Evolutionary conservation across 92 coral and sea anemone genomes (phyloP).

Genomic region (Plumapathes pennacea): DNA sequence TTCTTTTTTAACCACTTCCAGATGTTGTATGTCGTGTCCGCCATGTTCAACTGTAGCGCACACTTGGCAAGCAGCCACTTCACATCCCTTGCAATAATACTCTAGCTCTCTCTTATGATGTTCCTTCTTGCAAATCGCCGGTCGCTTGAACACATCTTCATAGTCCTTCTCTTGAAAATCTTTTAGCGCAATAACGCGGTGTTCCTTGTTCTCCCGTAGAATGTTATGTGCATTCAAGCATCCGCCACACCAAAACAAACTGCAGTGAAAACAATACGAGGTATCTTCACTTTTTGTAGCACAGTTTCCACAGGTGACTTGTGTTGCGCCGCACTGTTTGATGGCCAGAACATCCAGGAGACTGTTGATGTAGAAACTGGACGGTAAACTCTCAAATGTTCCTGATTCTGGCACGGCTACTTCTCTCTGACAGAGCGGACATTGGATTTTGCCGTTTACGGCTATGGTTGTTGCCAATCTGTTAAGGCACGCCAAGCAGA

Average conservation of each 20-base stretch:
- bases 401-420: background rate
- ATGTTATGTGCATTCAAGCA: background rate
- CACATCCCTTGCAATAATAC: background rate
- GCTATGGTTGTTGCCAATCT: background rate
- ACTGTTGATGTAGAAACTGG: constrained; percentile 34
- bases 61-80: too few species aligned
- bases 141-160: background rate
- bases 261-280: constrained; percentile 24
- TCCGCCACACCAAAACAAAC: constrained; percentile 7
- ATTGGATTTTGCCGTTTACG: background rate
- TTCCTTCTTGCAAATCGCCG: background rate
- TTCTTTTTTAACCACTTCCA: too few species aligned
- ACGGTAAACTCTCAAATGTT: constrained; percentile 9
- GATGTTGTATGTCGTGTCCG: too few species aligned
- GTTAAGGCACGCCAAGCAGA: background rate
- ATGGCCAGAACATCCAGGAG: constrained; percentile 27
- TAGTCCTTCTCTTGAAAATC: background rate
- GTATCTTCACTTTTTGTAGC: constrained; percentile 9
- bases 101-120: constrained; percentile 7
- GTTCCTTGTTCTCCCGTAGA: background rate
- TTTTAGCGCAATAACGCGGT: background rate
- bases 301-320: constrained; percentile 33
- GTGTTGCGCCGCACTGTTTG: background rate
- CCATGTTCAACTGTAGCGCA: too few species aligned
- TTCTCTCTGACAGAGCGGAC: background rate